phyloP scores from a whole-genome alignment of 53 echinoderm and acorn worm species.

The Temnopleurus reevesii region DNA sequence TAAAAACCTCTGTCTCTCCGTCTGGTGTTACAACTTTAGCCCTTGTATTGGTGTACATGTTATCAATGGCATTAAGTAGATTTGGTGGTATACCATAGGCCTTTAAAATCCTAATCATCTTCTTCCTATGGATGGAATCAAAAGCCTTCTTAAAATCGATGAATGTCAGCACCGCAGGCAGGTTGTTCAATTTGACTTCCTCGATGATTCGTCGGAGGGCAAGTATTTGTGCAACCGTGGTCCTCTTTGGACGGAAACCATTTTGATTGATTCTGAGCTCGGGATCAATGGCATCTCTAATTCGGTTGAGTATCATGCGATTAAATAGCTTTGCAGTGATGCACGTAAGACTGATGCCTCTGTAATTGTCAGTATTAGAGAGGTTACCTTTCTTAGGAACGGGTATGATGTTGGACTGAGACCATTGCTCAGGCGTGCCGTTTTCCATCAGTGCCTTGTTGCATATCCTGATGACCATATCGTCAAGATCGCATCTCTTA shows the following conservation, averaged over 20 bases:
- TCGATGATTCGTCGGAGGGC: too few species aligned
- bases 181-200: too few species aligned
- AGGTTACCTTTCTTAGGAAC: slow-evolving; percentile 46
- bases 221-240: too few species aligned
- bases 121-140: not conserved
- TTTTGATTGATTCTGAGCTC: not conserved
- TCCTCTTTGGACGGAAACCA: not conserved
- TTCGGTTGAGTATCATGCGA: slow-evolving; percentile 40
- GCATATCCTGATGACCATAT: slow-evolving; percentile 23
- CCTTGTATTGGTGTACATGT: not conserved
- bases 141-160: not conserved
- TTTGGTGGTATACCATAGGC: not conserved
- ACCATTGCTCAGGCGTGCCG: slow-evolving; percentile 38
- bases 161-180: not conserved
- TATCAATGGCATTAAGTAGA: not conserved
- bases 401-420: slow-evolving; percentile 50
- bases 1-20: not conserved
- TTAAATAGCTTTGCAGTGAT: slow-evolving; percentile 49
- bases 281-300: not conserved
- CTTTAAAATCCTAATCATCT: not conserved
- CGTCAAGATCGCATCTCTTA: slow-evolving; percentile 51
- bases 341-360: slow-evolving; percentile 55
- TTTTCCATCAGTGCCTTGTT: slow-evolving; percentile 36
- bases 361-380: slow-evolving; percentile 54
- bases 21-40: not conserved